Percentiles rank a stretch among this genome's conserved stretches.
phyloP scores from a whole-genome alignment of 2,797 vertebrate genomes.

The Tamandua tetradactyla region DNA sequence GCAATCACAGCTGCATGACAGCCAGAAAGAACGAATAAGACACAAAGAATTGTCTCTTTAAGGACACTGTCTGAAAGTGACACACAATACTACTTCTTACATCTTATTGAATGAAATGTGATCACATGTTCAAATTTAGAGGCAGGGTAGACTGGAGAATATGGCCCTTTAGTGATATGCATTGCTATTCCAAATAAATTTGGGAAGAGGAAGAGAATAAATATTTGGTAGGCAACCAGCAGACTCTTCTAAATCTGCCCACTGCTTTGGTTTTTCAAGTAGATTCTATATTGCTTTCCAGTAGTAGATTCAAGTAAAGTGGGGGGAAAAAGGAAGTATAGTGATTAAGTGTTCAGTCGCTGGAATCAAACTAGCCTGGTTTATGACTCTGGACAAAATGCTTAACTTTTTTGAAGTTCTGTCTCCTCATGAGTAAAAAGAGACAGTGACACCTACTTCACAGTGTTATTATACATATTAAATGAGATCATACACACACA shows the following conservation, averaged over 20 bases:
- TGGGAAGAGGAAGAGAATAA: not conserved
- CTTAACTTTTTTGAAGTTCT: not conserved
- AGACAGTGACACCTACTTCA: not conserved
- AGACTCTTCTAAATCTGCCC: not conserved
- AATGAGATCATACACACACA: not conserved
- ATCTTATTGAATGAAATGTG: not conserved
- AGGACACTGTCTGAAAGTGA: not conserved
- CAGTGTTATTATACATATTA: conserved; percentile 6
- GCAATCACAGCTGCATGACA: not conserved
- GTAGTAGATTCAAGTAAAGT: not conserved
- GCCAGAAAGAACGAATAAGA: not conserved
- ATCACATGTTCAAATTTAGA: not conserved
- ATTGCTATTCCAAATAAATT: not conserved
- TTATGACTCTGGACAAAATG: not conserved
- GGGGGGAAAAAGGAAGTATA: not conserved
- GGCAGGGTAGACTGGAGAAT: not conserved
- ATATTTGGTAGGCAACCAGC: not conserved
- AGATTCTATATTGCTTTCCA: not conserved
- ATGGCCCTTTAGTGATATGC: not conserved
- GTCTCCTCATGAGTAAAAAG: not conserved
- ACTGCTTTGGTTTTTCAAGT: not conserved
- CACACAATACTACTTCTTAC: not conserved
- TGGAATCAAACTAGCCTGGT: not conserved
- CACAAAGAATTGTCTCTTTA: not conserved
- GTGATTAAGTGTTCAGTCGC: not conserved